Evolutionary conservation across 2,888 invertebrate genomes (phyloP).

Genomic region (Xestia sexstrigata): DNA sequence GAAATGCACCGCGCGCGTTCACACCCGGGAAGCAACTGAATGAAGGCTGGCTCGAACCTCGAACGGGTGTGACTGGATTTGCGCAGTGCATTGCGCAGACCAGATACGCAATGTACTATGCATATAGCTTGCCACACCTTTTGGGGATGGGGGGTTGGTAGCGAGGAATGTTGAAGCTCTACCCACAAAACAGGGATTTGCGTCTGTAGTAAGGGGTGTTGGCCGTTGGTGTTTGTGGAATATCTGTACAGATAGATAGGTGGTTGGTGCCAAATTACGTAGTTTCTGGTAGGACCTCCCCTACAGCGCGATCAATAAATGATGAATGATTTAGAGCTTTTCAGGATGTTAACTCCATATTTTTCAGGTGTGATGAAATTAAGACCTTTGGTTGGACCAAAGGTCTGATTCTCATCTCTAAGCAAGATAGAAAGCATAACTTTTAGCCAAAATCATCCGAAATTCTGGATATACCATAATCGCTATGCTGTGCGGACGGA

Average conservation of each 20-base stretch:
- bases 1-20: slow-evolving; percentile 19
- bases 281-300: not conserved
- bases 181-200: not conserved
- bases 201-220: not conserved
- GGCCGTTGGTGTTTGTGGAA: not conserved
- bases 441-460: not conserved
- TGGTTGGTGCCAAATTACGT: not conserved
- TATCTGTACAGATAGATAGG: not conserved
- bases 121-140: slow-evolving; percentile 34
- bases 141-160: not conserved
- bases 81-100: slow-evolving; percentile 27
- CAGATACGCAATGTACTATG: slow-evolving; percentile 23
- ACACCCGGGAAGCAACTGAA: slow-evolving; percentile 3
- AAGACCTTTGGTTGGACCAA: not conserved
- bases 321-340: not conserved
- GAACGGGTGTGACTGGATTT: not conserved
- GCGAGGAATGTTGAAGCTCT: slow-evolving; percentile 2
- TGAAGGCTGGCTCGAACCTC: not conserved
- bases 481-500: not conserved
- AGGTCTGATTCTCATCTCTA: not conserved
- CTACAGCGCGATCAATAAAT: not conserved
- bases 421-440: not conserved
- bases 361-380: not conserved
- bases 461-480: not conserved
- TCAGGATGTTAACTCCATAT: not conserved